phyloP scores from a whole-genome alignment of 2,113 vertebrate genomes.

The Pavo muticus region DNA sequence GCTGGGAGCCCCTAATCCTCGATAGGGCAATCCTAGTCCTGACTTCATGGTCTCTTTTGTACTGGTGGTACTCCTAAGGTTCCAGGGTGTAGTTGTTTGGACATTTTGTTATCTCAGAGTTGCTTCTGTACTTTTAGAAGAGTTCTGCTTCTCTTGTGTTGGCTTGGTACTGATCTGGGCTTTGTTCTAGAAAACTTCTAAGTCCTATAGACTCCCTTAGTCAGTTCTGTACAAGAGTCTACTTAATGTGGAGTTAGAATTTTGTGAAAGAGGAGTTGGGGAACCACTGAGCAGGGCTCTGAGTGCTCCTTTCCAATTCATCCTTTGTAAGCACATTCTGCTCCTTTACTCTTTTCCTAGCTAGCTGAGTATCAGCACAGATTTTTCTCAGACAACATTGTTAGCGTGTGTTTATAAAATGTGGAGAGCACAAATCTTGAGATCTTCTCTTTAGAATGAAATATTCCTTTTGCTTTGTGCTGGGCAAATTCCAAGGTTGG shows the following conservation, averaged over 20 bases:
- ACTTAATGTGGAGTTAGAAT: not conserved
- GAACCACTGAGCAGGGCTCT: not conserved
- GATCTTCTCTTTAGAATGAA: not conserved
- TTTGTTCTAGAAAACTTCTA: not conserved
- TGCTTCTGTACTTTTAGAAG: not conserved
- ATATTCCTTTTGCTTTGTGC: not conserved
- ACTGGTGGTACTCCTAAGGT: not conserved
- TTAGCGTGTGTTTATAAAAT: not conserved
- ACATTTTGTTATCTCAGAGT: not conserved
- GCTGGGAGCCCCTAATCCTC: not conserved
- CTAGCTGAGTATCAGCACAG: not conserved
- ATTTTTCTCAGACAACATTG: not conserved
- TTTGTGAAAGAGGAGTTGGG: not conserved
- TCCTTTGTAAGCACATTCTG: fast-evolving
- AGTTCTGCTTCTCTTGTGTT: not conserved
- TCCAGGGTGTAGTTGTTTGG: not conserved
- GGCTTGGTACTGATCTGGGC: fast-evolving
- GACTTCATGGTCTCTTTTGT: not conserved
- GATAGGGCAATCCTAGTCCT: not conserved
- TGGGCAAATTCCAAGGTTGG: not conserved
- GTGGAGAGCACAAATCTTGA: not conserved
- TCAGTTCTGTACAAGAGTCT: not conserved
- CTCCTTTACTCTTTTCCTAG: not conserved
- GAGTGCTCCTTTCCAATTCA: not conserved
- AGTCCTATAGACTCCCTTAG: not conserved